Evolutionary conservation across 2,797 vertebrate species (phyloP).

Genomic region (Cossypha niveicapilla): DNA sequence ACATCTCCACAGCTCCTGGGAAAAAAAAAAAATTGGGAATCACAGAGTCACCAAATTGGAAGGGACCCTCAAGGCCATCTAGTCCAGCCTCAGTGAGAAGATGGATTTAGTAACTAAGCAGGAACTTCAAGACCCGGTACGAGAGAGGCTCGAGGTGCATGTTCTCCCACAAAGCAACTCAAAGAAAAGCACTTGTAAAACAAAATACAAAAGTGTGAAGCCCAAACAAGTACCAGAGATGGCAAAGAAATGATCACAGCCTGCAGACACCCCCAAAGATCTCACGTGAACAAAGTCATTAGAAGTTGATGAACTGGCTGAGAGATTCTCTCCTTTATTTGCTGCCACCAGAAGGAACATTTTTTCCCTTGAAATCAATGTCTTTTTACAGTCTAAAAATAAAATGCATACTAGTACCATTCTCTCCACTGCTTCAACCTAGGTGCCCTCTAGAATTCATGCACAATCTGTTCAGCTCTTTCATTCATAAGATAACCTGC

Average conservation of each 20-base stretch:
- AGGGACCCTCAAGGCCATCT: background rate
- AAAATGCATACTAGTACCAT: conserved; percentile 53
- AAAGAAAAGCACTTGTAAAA: background rate
- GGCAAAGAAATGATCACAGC: background rate
- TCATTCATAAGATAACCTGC: conserved; percentile 53
- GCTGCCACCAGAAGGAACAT: conserved; percentile 26
- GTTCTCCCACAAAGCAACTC: background rate
- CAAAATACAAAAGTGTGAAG: background rate
- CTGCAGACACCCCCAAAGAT: background rate
- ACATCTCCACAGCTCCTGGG: conserved; percentile 85
- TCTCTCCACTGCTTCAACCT: conserved; percentile 50
- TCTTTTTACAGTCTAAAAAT: conserved; percentile 82
- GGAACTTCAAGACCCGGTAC: background rate
- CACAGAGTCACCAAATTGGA: background rate
- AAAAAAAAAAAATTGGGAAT: background rate
- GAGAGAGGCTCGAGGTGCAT: background rate
- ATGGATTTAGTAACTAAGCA: background rate
- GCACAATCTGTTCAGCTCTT: conserved; percentile 47
- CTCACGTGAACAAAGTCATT: background rate
- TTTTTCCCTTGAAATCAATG: conserved; percentile 77
- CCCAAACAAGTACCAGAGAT: background rate
- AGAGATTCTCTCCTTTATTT: conserved; percentile 13
- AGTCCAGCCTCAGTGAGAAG: background rate
- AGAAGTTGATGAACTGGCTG: background rate
- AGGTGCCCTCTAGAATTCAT: conserved; percentile 41